Evolutionary conservation across 2,113 vertebrate genomes (phyloP), one percentile per base, ranked within the genome.

Genomic region (Mustelus asterias): DNA sequence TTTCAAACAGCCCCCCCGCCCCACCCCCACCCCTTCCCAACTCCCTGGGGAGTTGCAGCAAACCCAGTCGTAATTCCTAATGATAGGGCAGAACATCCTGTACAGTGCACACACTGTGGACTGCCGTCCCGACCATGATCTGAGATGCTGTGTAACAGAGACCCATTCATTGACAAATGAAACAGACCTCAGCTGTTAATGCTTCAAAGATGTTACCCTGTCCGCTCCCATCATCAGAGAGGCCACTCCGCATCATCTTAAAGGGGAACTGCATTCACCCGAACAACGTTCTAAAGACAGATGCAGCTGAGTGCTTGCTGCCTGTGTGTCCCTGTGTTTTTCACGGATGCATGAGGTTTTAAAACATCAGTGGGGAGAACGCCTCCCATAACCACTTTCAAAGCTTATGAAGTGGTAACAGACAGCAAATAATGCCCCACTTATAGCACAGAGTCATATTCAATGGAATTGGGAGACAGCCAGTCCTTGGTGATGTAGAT

Each of bases 1-100:
- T 18, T 93, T 16, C 33, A 63, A 65, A 93, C 60, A 65, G 60
- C 14, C 22, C 1, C 14, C 1, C 20, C 33, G 3, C 58, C 60
- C 89, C 22, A 37, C 60, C 60, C 89, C 89, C 89, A 63, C 60
- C 13, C 60, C 7, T 63, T 9, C 48, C 48, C 7, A 60, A 58
- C 26, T 33, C 88, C 88, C 29, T n/a, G 13, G 14, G 13, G 88
- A 93, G 33, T 65, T 37, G 89, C n/a, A 9, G 60, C 58, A 63
- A 13, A 65, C 89, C 37, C 89, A 37, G 11, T 37, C 2, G n/a
- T 65, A 37, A 93, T 93, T 93, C 33, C 33, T 67, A 93, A 93
- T 93, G 60, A 93, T 67, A 93, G 60, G n/a, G n/a, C 89, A 37
- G 60, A n/a, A 93, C 63, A 93, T 93, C 89, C 89, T 93, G 89